Evolutionary conservation across 2,113 vertebrate species (phyloP).

Genomic region (Esox niger): DNA sequence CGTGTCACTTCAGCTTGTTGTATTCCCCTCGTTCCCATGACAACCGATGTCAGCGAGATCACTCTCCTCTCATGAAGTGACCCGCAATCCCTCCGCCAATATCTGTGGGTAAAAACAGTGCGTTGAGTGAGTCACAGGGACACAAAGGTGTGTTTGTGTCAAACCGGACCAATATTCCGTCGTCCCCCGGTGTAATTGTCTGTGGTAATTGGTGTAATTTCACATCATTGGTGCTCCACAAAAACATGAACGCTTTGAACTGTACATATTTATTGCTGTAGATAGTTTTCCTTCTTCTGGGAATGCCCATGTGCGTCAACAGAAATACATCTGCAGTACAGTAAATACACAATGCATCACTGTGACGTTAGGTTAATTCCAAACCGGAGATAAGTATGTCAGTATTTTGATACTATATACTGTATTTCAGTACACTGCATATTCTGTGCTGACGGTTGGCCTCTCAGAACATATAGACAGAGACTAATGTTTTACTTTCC

Average conservation of each 20-base stretch:
- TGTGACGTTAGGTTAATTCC: no score
- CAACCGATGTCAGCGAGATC: conserved; percentile 1
- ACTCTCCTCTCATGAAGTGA: conserved; percentile 55
- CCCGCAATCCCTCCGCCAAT: conserved; percentile 56
- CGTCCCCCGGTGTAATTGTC: conserved; percentile 27
- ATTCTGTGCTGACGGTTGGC: no score
- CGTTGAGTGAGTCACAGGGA: conserved; percentile 34
- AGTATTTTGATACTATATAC: conserved; percentile 43
- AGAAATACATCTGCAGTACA: conserved; percentile 5
- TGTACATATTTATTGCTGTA: no score
- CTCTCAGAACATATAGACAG: no score
- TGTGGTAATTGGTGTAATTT: conserved; percentile 33
- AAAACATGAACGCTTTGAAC: no score
- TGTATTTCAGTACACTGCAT: conserved; percentile 17
- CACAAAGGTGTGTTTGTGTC: conserved; percentile 39
- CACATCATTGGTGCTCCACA: not conserved
- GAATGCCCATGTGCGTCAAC: conserved; percentile 43
- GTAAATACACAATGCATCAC: conserved; percentile 7
- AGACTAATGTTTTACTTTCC: no score
- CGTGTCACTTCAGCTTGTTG: no score
- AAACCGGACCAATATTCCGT: conserved; percentile 42
- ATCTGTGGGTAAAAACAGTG: conserved; percentile 48
- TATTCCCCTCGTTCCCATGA: no score
- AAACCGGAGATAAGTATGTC: conserved; percentile 33
- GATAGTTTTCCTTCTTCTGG: not conserved